Evolutionary conservation across 2,113 vertebrate species (phyloP), one percentile per base, ranked within the genome.

Genomic region (Lota lota): DNA sequence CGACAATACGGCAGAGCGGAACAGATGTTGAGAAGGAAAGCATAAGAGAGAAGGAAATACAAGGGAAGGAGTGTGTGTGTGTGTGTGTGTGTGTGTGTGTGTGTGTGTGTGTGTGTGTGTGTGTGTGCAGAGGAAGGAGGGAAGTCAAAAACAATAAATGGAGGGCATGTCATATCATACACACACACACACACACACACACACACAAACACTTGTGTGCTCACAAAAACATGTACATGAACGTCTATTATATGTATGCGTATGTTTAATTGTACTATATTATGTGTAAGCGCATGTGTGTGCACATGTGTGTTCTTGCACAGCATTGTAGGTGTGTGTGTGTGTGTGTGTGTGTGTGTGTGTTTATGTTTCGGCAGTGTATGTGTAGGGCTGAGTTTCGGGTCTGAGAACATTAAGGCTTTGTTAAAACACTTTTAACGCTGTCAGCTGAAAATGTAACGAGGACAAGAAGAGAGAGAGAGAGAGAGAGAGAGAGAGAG

Each of bases 361-460:
- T 54, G 7, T 22, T 36, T 22, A 21, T 22, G 40, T 22, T 12
- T 68, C 53, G 15, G 11, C 59, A 61, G 62, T 16, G 58, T 12
- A 22, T 65, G 72, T 64, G 80, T 77, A 83, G 54, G 79, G 84
- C 85, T 85, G 95, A 96, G 92, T 90, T 82, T 70, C 88, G 85
- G 92, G 92, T 83, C 84, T 69, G 92, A 83, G 93, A 93, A 96
- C 96, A 98, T 99, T 98, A 98, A 98, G 98, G 94, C 93, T 92
- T 95, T 99, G 97, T 98, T 96, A 97, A 98, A 97, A 96, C 96
- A 98, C 94, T 98, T 95, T 94, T 95, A 94, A 93, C 95, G 94
- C 95, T 95, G 96, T 95, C 93, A 94, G 95, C 92, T 91, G 91
- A 83, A 88, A 93, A 92, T 88, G 74, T 76, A 83, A 79, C 79